These are phyloP conservation scores for Theocolax elegans DNA, from an alignment of 1,140 invertebrate species.

Conservation along the genomic window DNA sequence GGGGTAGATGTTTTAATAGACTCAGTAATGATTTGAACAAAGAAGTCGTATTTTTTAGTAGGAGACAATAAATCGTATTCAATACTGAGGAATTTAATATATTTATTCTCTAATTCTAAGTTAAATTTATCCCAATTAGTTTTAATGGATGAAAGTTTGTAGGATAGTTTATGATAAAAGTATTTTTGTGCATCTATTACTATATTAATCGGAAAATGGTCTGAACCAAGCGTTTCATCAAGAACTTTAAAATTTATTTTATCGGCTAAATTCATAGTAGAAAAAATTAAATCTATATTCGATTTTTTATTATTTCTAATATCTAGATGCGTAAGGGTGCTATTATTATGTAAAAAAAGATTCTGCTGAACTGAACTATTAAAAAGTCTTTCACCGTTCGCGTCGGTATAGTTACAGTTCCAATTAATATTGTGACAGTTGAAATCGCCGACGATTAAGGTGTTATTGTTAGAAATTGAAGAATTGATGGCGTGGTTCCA, in stretches of 20 bases:
- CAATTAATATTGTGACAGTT: neutral
- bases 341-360: slow-evolving; percentile 3
- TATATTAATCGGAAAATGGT: slow-evolving; percentile 51
- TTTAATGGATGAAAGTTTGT: too few species aligned
- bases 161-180: too few species aligned
- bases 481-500: slow-evolving; percentile 1
- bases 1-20: neutral
- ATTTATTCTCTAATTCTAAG: too few species aligned
- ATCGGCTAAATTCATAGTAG: slow-evolving; percentile 43
- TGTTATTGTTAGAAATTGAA: neutral
- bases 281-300: slow-evolving; percentile 30
- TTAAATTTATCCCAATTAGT: too few species aligned
- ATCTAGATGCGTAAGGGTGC: neutral
- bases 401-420: slow-evolving; percentile 12
- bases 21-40: neutral
- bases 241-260: slow-evolving; percentile 49
- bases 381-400: neutral
- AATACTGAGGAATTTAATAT: too few species aligned
- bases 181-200: too few species aligned
- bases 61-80: too few species aligned
- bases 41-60: too few species aligned
- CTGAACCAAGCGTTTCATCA: slow-evolving; percentile 50
- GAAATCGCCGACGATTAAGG: slow-evolving; percentile 7
- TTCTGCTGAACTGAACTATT: neutral
- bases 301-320: neutral